Evolutionary conservation across 2,113 vertebrate genomes (phyloP).

Genomic region (Pollachius pollachius): DNA sequence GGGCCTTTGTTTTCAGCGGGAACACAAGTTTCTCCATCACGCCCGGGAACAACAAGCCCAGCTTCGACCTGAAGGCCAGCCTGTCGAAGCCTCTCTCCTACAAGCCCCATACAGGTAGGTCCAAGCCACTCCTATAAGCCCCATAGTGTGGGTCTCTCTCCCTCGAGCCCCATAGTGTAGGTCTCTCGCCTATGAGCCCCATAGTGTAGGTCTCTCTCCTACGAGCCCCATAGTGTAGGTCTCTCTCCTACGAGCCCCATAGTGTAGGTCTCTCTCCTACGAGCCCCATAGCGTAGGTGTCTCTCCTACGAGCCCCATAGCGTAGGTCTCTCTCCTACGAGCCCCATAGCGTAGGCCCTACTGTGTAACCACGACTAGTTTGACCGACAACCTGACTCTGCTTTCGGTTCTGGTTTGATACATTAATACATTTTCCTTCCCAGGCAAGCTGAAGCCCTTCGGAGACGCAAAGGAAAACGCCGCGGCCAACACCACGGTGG

Average conservation of each 20-base stretch:
- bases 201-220: conserved; percentile 79
- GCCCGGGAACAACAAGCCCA: conserved; percentile 71
- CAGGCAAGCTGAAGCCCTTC: conserved; percentile 90
- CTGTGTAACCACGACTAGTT: no score
- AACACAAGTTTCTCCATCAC: conserved; percentile 61
- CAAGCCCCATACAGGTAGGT: conserved; percentile 81
- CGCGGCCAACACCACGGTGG: conserved; percentile 50
- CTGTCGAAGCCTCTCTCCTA: conserved; percentile 86
- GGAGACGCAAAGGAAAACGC: conserved; percentile 77
- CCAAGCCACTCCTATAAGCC: conserved; percentile 82
- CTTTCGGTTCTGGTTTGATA: no score
- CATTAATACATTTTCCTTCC: neutral
- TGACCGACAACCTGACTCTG: no score
- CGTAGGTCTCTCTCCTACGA: no score
- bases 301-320: conserved; percentile 87
- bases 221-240: conserved; percentile 79
- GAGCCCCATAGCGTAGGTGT: conserved; percentile 62
- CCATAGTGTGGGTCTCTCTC: conserved; percentile 50
- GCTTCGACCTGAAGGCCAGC: conserved; percentile 91
- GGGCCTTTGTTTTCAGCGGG: conserved; percentile 74
- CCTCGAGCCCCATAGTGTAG: no score
- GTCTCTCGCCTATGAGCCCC: no score
- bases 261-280: no score
- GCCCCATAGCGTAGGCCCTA: no score
- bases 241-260: no score